A percentile compares a stretch with the other conserved stretches of the same genome.
phyloP scores from a whole-genome alignment of 2,888 invertebrate genomes.

The Lasioglossum villosulum region DNA sequence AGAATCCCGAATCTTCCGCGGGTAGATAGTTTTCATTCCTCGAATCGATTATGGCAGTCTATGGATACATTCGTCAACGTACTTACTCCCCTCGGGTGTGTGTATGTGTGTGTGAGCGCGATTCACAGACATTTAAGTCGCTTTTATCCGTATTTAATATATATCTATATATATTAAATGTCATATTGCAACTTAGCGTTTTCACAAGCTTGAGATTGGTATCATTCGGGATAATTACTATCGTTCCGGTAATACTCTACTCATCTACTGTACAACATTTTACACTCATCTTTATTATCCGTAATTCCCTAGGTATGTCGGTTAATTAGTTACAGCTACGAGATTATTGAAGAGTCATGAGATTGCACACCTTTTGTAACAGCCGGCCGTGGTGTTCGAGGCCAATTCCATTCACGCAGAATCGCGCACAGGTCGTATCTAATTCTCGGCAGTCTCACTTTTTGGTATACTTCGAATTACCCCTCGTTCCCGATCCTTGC shows the following conservation, averaged over 20 bases:
- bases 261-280: constrained; percentile 84
- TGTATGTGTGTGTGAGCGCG: constrained; percentile 46
- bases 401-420: constrained; percentile 39
- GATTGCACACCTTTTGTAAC: constrained; percentile 79
- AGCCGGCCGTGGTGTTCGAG: constrained; percentile 57
- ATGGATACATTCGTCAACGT: constrained; percentile 60
- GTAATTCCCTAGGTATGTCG: constrained; percentile 76
- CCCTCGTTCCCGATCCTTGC: background rate
- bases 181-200: constrained; percentile 83
- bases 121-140: constrained; percentile 58
- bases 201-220: constrained; percentile 84
- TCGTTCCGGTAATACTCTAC: constrained; percentile 81
- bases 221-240: constrained; percentile 79
- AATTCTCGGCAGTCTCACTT: constrained; percentile 36
- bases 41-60: constrained; percentile 50
- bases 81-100: constrained; percentile 41
- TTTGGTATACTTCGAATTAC: constrained; percentile 26
- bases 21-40: constrained; percentile 14
- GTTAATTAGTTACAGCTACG: constrained; percentile 79
- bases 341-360: constrained; percentile 84
- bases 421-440: constrained; percentile 25
- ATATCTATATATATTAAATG: constrained; percentile 64
- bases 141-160: constrained; percentile 57
- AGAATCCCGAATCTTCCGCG: constrained; percentile 26
- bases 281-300: constrained; percentile 78